Evolutionary conservation across 2,113 vertebrate genomes (phyloP).

Genomic region (Erythrolamprus reginae): DNA sequence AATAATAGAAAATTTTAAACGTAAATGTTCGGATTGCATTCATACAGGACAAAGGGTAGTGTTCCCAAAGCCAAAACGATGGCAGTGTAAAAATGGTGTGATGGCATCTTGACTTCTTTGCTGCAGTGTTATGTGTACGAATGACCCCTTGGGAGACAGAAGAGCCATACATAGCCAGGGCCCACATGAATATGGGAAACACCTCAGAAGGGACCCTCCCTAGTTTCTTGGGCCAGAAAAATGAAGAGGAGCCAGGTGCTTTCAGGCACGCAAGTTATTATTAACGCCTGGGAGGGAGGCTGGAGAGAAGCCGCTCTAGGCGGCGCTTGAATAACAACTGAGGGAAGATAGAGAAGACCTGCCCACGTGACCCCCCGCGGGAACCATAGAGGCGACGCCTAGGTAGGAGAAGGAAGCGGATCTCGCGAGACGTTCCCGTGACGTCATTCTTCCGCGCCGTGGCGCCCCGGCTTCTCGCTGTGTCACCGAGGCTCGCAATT

Average conservation of each 20-base stretch:
- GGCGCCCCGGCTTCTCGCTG: constrained; percentile 29
- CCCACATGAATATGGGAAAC: not conserved
- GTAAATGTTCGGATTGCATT: not conserved
- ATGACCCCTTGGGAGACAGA: not conserved
- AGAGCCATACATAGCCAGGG: not conserved
- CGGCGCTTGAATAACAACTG: not conserved
- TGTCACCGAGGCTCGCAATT: constrained; percentile 41
- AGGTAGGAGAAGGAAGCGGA: not conserved
- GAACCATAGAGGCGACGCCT: not conserved
- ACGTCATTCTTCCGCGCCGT: constrained; percentile 18
- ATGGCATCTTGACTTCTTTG: not conserved
- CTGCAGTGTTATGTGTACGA: not conserved
- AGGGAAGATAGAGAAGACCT: not conserved
- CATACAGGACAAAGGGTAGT: not conserved
- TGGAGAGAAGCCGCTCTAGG: not conserved
- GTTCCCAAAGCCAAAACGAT: not conserved
- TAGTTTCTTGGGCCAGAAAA: not conserved
- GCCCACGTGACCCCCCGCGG: not conserved
- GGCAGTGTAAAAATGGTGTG: not conserved
- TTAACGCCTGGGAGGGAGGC: not conserved
- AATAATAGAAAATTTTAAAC: not conserved
- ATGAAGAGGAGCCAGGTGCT: not conserved
- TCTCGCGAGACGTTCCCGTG: not conserved
- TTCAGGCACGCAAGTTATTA: not conserved
- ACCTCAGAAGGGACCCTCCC: not conserved